phyloP scores from a whole-genome alignment of 2,113 vertebrate species.

The Trochalopteron elliotii region DNA sequence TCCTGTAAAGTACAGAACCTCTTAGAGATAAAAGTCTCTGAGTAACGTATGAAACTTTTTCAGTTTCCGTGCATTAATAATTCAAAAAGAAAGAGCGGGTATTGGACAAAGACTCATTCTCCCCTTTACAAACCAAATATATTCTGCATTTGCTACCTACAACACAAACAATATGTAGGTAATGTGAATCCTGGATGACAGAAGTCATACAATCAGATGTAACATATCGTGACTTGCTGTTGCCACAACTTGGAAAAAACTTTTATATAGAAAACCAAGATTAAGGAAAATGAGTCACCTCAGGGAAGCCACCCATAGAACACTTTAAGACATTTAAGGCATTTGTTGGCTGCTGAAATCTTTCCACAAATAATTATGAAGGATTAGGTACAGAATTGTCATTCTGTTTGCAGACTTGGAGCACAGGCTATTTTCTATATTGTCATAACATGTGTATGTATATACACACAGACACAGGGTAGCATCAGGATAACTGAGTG shows the following conservation, averaged over 20 bases:
- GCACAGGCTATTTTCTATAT: not conserved
- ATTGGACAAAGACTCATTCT: not conserved
- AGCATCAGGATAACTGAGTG: not conserved
- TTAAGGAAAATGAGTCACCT: not conserved
- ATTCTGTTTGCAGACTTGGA: not conserved
- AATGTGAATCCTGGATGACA: not conserved
- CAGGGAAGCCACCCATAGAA: not conserved
- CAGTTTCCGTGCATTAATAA: not conserved
- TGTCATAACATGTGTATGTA: too few relatives aligned
- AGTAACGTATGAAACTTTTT: not conserved
- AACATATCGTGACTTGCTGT: not conserved
- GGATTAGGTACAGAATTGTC: not conserved
- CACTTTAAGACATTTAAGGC: not conserved
- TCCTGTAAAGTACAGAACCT: not conserved
- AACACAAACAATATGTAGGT: not conserved
- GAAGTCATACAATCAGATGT: not conserved
- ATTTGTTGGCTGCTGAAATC: not conserved
- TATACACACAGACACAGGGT: not conserved
- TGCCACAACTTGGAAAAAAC: not conserved
- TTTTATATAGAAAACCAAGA: not conserved
- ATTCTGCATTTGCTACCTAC: not conserved
- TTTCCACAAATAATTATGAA: not conserved
- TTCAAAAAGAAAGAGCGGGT: not conserved
- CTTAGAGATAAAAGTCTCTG: not conserved
- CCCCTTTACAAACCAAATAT: not conserved